These are phyloP conservation scores for Zosterops borbonicus DNA, from an alignment of 2,113 vertebrate species.

Conservation along the genomic window DNA sequence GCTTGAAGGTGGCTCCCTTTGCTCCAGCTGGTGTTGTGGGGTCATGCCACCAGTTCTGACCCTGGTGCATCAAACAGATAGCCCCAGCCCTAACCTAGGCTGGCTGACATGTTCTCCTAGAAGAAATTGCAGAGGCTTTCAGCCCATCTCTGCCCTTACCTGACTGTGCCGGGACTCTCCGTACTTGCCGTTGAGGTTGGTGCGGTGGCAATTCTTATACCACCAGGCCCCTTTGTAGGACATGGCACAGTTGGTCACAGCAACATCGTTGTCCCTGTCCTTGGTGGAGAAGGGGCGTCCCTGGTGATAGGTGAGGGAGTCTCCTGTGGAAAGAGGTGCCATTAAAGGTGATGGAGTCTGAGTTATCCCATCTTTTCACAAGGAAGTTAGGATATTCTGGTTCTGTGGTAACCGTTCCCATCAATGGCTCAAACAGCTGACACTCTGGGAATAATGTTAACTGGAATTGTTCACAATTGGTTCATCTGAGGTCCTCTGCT, in stretches of 20 bases:
- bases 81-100: background rate
- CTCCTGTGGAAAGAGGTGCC: conserved; percentile 75
- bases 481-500: conserved; percentile 21
- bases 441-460: background rate
- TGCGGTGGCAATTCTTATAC: conserved; percentile 99
- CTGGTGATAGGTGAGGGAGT: conserved; percentile 96
- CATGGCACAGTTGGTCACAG: conserved; percentile 96
- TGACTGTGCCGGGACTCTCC: conserved; percentile 97
- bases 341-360: background rate
- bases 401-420: background rate
- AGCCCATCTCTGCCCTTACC: conserved; percentile 69
- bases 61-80: fast-evolving
- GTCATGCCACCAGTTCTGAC: background rate
- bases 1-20: background rate
- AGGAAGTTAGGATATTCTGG: background rate
- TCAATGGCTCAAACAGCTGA: background rate
- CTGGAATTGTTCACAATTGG: background rate
- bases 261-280: conserved; percentile 96
- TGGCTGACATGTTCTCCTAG: background rate
- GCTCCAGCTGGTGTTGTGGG: background rate
- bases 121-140: background rate
- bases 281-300: conserved; percentile 97
- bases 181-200: conserved; percentile 97
- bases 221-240: conserved; percentile 99
- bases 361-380: background rate